Evolutionary conservation across 1,140 invertebrate species (phyloP), one percentile per base, ranked within the genome.

Genomic region (Polypedilum pembai): DNA sequence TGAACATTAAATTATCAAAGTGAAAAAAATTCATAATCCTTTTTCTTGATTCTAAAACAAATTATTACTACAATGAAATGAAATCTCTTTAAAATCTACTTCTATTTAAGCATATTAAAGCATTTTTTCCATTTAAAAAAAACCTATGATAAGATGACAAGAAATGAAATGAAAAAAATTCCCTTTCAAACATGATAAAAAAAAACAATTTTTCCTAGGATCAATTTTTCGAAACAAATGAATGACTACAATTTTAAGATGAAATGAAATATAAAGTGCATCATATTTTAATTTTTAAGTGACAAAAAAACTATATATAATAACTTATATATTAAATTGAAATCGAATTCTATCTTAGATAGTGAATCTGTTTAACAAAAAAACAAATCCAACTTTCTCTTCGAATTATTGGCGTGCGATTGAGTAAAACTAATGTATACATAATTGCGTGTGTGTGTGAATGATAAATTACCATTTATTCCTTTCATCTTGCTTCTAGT

Each of bases 1-100:
- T n/a, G 17, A 45, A 33, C 24, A 15, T 56, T n/a, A 66, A 69
- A 69, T 69, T 69, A 69, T 69, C 65, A 20, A 56, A 69, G 7
- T 69, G 18, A 18, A 17, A 66, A 66, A 66, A 66, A 69, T 8
- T 69, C 65, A 69, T 69, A 69, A 18, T 69, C 65, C 17, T 69
- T 69, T 18, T 69, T 20, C 65, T 69, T 18, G 65, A 69, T 69
- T 69, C 65, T 69, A 69, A 69, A 66, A 20, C 7, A 18, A 56
- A 12, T 33, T 33, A 33, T 33, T 33, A 33, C 24, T 33, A 33
- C 24, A 33, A 33, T 33, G 24, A 33, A 33, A 33, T 33, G 24
- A 33, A 33, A 56, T 4, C 45, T 56, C 45, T 56, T 33, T 33
- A 56, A n/a, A 12, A 15, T 56, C 45, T 56, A n/a, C 45, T n/a